Base-by-base conservation (phyloP, 2,797 vertebrate genomes). In the Pogonophryne albipinna region DNA sequence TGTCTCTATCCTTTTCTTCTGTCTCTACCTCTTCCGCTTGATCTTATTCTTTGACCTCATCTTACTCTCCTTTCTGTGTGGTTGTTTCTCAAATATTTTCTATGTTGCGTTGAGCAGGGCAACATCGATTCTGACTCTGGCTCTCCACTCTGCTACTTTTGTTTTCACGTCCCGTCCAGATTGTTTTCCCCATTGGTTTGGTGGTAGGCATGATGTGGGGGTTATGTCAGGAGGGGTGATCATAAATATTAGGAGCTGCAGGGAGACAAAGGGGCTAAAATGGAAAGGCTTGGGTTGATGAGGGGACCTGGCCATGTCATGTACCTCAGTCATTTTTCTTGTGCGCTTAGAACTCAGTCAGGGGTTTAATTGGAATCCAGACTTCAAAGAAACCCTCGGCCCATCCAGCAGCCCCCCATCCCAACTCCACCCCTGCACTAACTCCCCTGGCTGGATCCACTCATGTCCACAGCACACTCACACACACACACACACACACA, bases 361-460 rank as follows among this genome's bases (percentile, higher is more conserved):
- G 97, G 96, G 97, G 97, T 98, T 99, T 99, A 99, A 99, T 99
- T 99, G 97, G 96, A 99, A 99, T 98, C 96, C 94, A 97, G 97
- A 99, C 98, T 97, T 99, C 97, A 99, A 99, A 99, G 97, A 96
- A 96, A 95, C 95, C 95, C 95, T 95, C 90, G 84, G 95, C 94
- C 94, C 94, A 95, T 95, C 95, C 95, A 88, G 82, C 85, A 83
- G 66, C 79, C 82, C 87, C 85, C 80, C 81, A 82, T 82, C 79
- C 88, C 94, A 94, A 67, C 92, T 94, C 89, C 86, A 87, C 90
- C 92, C 90, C 92, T 90, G 83, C 85, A 87, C 89, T 83, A 86
- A 89, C 93, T 89, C 91, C 93, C 82, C 91, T 92, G 93, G 88
- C 90, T 89, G 87, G 88, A 93, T 93, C 89, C 88, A 92, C 91